Evolutionary conservation across 2,888 invertebrate genomes (phyloP).

Genomic region (Aricia artaxerxes): DNA sequence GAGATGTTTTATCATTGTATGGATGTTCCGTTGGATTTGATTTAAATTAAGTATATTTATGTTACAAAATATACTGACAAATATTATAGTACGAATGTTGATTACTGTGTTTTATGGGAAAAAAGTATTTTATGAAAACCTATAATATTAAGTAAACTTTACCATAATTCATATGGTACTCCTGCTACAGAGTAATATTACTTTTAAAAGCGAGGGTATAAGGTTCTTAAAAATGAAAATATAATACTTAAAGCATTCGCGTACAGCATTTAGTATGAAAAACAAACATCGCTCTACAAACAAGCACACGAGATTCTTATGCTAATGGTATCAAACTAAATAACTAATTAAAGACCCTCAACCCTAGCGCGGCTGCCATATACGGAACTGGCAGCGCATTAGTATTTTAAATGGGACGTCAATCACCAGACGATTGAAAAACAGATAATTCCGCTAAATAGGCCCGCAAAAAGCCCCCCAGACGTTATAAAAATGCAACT

Average conservation of each 20-base stretch:
- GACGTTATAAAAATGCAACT: slow-evolving; percentile 24
- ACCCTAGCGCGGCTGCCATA: background rate
- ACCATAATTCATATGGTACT: too few relatives aligned
- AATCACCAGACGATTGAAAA: slow-evolving; percentile 12
- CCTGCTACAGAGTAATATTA: too few relatives aligned
- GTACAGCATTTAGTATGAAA: background rate
- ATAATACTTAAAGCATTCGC: background rate
- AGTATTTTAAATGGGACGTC: slow-evolving; percentile 16
- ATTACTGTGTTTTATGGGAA: too few relatives aligned
- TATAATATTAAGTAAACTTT: too few relatives aligned
- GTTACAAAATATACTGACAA: background rate
- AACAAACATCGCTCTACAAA: background rate
- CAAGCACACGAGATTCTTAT: background rate
- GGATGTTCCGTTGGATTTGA: slow-evolving; percentile 15
- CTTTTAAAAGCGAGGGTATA: too few relatives aligned
- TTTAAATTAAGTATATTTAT: background rate
- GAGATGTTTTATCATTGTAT: slow-evolving; percentile 38
- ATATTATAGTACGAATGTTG: too few relatives aligned
- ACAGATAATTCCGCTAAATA: slow-evolving; percentile 7
- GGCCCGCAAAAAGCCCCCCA: background rate
- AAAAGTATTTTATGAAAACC: too few relatives aligned
- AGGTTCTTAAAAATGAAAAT: background rate
- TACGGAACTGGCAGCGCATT: slow-evolving; percentile 14
- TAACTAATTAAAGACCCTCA: background rate
- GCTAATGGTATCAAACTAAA: slow-evolving; percentile 5